phyloP scores from a whole-genome alignment of 2,888 invertebrate species.

The Blastobasis lacticolella region DNA sequence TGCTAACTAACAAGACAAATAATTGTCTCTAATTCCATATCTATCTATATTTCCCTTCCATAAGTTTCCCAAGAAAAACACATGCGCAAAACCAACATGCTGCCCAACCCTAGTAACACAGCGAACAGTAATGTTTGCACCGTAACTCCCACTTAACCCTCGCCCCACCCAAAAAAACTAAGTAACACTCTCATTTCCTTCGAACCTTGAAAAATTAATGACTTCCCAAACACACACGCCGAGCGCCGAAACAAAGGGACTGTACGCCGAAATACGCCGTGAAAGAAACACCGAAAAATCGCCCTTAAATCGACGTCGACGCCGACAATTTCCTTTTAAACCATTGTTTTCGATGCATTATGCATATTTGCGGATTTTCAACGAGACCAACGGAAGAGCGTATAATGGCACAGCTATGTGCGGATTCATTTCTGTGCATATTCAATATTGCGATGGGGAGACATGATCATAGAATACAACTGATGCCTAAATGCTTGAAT shows the following conservation, averaged over 20 bases:
- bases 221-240: conserved; percentile 55
- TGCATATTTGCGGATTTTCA: conserved; percentile 9
- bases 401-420: no score
- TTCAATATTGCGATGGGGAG: no score
- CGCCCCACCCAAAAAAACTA: conserved; percentile 18
- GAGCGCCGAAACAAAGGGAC: conserved; percentile 42
- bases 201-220: conserved; percentile 53
- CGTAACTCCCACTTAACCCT: conserved; percentile 15
- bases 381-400: no score
- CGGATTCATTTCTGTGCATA: background rate
- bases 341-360: conserved; percentile 36
- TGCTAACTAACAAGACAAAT: no score
- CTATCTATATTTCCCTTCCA: background rate
- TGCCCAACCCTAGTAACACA: background rate
- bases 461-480: no score
- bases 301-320: conserved; percentile 33
- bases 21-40: no score
- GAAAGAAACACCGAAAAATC: no score
- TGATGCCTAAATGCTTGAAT: no score
- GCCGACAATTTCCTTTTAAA: conserved; percentile 61
- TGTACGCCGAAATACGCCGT: conserved; percentile 47
- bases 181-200: conserved; percentile 51
- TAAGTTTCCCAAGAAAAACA: background rate
- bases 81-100: background rate
- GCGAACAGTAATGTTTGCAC: no score